phyloP scores from a whole-genome alignment of 2,797 vertebrate species.

The Melanotaenia parkinsoni region DNA sequence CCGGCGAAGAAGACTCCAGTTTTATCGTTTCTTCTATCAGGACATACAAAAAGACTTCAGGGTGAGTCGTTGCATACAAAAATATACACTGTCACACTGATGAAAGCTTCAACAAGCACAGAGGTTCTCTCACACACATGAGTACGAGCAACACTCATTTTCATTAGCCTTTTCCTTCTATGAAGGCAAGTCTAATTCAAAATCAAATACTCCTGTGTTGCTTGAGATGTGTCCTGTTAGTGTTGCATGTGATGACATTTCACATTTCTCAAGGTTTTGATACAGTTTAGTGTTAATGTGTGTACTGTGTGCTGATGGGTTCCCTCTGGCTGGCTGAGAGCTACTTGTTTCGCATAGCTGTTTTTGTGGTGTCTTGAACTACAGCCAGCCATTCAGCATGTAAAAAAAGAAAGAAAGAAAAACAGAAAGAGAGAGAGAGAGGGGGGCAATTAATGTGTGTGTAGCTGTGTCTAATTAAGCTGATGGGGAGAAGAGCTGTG shows the following conservation, averaged over 20 bases:
- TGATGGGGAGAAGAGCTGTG: conserved; percentile 61
- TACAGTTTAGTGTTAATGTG: conserved; percentile 32
- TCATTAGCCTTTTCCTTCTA: background rate
- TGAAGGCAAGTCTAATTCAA: conserved; percentile 5
- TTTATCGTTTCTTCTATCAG: conserved; percentile 25
- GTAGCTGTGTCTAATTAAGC: conserved; percentile 79
- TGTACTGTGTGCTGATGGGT: conserved; percentile 51
- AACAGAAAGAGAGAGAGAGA: background rate
- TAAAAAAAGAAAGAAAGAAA: conserved; percentile 34
- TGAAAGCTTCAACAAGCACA: conserved; percentile 24
- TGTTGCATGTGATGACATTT: conserved; percentile 29
- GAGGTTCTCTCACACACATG: conserved; percentile 19
- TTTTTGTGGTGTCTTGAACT: conserved; percentile 66
- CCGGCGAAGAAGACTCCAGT: conserved; percentile 12
- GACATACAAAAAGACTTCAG: conserved; percentile 41
- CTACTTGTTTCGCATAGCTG: conserved; percentile 71
- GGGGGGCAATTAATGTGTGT: conserved; percentile 70
- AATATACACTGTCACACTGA: conserved; percentile 29
- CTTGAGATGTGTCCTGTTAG: conserved; percentile 3
- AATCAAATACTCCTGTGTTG: conserved; percentile 18
- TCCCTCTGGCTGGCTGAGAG: conserved; percentile 44
- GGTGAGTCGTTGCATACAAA: conserved; percentile 63
- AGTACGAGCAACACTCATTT: conserved; percentile 9
- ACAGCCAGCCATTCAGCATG: conserved; percentile 72
- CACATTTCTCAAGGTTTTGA: conserved; percentile 27